Base-by-base conservation (phyloP, 1,140 invertebrate species). In the Drosophila nigromelanica region DNA sequence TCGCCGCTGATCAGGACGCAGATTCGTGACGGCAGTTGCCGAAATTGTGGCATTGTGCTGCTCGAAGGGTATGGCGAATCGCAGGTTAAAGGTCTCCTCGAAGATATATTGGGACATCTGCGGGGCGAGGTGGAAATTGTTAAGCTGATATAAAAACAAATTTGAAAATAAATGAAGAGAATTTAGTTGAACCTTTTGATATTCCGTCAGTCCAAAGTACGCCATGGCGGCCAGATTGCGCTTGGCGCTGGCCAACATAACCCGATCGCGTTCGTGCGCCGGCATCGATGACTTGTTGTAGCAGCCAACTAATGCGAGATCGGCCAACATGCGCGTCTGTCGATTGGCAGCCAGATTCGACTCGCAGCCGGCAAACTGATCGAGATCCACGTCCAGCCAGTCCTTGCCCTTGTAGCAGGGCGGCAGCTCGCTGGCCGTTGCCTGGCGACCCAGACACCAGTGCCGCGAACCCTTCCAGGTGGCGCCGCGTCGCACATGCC, bases 311-410 rank as follows among this genome's bases (percentile, higher is more conserved):
- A 99, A 93, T 59, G 96, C 96, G 69, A 99, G 93, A 94, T 99
- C 97, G 37, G 98, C 97, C 69, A 99, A 92, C 99, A 99, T 99
- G 78, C 99, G 93, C 0, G 98, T 99, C 93, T 99, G 98, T 63
- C 98, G 94, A 93, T 99, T 99, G 78, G 95, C 95, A 11, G 98
- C 99, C 81, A 99, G 93, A 94, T 99, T 99, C 86, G 96, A 95
- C 7, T 95, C 95, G 92, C 99, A 99, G 21, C 94, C 93, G 79
- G 98, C 95, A 92, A 99, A 99, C 92, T 98, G 95, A 67, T 96
- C 95, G 5, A 98, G 92, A 33, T 93, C 92, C 0, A 95, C 94
- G 37, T 94, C 94, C 8, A 94, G 93, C 94, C 94, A 95, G 45
- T 94, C 93, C 55, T 94, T 94, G 40, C 93, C 96, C 60, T 93